A percentile compares a stretch with the other conserved stretches of the same genome.
phyloP scores from a whole-genome alignment of 2,113 vertebrate species.

The Chlorodrepanis virens region DNA sequence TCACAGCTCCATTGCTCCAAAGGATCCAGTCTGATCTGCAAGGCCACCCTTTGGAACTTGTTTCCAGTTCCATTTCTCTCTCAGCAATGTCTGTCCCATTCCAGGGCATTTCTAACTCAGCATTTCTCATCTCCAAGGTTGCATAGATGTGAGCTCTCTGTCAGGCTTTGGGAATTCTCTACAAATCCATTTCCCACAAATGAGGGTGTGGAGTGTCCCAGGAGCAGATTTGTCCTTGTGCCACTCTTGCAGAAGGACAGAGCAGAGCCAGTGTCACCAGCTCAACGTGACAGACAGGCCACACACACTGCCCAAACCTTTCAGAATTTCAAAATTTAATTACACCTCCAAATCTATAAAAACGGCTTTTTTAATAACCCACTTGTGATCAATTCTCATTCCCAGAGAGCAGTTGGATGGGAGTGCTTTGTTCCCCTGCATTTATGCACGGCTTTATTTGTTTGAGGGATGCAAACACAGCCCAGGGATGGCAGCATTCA shows the following conservation, averaged over 20 bases:
- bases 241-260: background rate
- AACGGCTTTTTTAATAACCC: background rate
- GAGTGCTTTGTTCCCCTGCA: background rate
- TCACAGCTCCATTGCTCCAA: too few species aligned
- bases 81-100: too few species aligned
- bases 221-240: background rate
- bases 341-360: background rate
- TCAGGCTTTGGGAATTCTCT: too few species aligned
- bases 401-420: background rate
- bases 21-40: too few species aligned
- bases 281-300: fast-evolving
- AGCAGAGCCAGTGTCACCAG: background rate
- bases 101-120: too few species aligned
- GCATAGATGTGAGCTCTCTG: too few species aligned
- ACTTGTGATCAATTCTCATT: background rate
- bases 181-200: too few species aligned
- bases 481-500: background rate
- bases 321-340: background rate
- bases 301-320: fast-evolving
- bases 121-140: too few species aligned
- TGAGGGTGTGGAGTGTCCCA: background rate
- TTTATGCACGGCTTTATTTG: background rate
- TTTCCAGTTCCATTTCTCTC: too few species aligned
- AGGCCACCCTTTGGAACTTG: too few species aligned
- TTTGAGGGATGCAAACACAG: background rate